phyloP scores from a whole-genome alignment of 2,113 vertebrate species.

The Tachysurus vachellii region DNA sequence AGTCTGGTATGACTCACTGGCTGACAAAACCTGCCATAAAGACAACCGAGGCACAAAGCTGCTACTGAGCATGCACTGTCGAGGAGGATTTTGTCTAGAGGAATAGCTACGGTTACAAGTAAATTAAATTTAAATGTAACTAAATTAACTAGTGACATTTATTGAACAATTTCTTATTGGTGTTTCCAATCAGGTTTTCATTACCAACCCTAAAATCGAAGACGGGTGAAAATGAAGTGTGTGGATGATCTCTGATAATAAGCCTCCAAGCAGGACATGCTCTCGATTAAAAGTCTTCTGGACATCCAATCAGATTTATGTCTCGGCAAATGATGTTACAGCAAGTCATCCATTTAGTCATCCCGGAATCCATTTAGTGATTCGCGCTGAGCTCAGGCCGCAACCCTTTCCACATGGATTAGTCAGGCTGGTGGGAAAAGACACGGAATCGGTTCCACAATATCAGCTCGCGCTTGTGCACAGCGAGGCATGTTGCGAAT shows the following conservation, averaged over 20 bases:
- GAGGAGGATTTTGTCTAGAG: not conserved
- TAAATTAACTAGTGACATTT: not conserved
- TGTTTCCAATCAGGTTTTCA: constrained; percentile 7
- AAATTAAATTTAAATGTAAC: not conserved
- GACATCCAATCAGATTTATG: constrained; percentile 13
- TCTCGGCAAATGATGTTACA: constrained; percentile 20
- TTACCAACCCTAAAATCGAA: not conserved
- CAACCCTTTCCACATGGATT: constrained; percentile 39
- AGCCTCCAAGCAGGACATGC: not conserved
- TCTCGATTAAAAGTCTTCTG: constrained; percentile 18
- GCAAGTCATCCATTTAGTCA: not conserved
- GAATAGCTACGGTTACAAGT: not conserved
- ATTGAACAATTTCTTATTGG: not conserved
- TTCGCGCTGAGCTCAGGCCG: not conserved
- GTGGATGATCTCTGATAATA: constrained; percentile 9
- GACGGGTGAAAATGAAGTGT: not conserved
- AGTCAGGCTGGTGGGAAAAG: constrained; percentile 17
- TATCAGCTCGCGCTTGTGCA: not conserved
- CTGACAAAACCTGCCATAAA: not conserved
- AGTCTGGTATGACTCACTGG: not conserved
- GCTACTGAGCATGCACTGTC: not conserved
- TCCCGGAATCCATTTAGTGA: constrained; percentile 35
- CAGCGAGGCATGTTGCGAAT: not conserved
- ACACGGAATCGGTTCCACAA: not conserved
- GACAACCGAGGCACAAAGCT: not conserved